phyloP scores from a whole-genome alignment of 2,888 invertebrate species.

The Ornithoptera alexandrae region DNA sequence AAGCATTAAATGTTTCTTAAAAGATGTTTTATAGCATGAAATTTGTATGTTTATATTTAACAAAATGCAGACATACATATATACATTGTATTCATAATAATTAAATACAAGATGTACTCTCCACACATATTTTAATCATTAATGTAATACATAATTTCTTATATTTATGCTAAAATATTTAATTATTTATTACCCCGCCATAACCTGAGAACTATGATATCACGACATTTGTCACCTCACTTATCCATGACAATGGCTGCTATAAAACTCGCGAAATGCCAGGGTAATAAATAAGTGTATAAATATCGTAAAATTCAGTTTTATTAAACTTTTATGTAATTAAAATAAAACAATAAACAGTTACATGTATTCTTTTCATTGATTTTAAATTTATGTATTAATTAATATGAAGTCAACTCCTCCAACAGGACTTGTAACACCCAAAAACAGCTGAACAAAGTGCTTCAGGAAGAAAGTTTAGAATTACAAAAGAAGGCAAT shows the following conservation, averaged over 20 bases:
- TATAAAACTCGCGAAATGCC: background rate
- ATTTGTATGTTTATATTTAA: no score
- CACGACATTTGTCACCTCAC: background rate
- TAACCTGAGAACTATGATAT: no score
- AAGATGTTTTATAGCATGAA: no score
- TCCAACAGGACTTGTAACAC: constrained; percentile 60
- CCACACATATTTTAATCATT: background rate
- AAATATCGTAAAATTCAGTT: background rate
- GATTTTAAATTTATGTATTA: constrained; percentile 4
- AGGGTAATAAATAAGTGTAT: background rate
- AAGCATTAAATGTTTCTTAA: no score
- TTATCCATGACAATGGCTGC: background rate
- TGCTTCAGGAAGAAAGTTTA: constrained; percentile 71
- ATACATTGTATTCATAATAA: background rate
- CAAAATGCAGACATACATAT: no score
- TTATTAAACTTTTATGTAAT: background rate
- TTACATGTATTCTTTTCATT: constrained; percentile 10
- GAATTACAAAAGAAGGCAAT: constrained; percentile 73
- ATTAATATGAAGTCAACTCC: constrained; percentile 22
- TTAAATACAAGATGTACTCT: background rate
- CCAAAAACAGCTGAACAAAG: constrained; percentile 67
- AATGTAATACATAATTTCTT: background rate
- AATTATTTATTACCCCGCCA: no score
- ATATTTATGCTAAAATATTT: no score
- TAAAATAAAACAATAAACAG: constrained; percentile 11